Base-by-base conservation (phyloP, 2,797 vertebrate genomes). In the Gouania willdenowi region DNA sequence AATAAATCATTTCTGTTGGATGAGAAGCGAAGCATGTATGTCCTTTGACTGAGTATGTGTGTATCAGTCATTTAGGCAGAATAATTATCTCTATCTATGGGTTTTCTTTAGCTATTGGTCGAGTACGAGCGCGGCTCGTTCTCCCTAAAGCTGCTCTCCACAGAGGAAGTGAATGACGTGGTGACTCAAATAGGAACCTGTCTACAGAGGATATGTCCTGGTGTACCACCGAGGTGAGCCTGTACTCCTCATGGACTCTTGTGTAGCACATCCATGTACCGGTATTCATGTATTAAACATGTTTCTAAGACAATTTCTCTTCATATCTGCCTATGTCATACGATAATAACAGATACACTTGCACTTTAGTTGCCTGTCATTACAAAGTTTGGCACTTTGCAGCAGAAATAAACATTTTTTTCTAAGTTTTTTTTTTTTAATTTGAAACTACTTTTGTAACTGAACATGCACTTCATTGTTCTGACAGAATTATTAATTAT, bases 181-280 rank as follows among this genome's bases (percentile, higher is more conserved):
- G 86, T 98, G 55, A 90, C 87, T 5, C 92, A 98, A 68, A 89
- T 98, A 0, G 95, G 95, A 58, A 91, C 88, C 72, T 94, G 91
- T 70, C 80, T 98, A 47, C 87, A 90, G 65, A 94, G 86, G 85
- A 94, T 97, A 84, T 96, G 95, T 75, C 95, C 95, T 0, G 92
- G 92, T 59, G 67, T 94, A 3, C 90, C 93, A 4, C 95, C 94
- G 1, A 68, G 88, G 95, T 97, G 82, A 88, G 94, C 90, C 24
- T 0, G 0, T 0, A 8, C 2, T n/a, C 3, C 14, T 0, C 5
- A 1, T 2, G 0, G 10, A 1, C 32, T 7, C 21, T 7, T 44
- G 26, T 4, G 1, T 6, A 26, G 23, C 18, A 19, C 19, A 6
- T 6, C 18, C 19, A n/a, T n/a, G n/a, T n/a, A n/a, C n/a, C n/a